A percentile compares a stretch with the other conserved stretches of the same genome.
phyloP scores from a whole-genome alignment of 2,113 vertebrate species.

The Sporophila hypoxantha region DNA sequence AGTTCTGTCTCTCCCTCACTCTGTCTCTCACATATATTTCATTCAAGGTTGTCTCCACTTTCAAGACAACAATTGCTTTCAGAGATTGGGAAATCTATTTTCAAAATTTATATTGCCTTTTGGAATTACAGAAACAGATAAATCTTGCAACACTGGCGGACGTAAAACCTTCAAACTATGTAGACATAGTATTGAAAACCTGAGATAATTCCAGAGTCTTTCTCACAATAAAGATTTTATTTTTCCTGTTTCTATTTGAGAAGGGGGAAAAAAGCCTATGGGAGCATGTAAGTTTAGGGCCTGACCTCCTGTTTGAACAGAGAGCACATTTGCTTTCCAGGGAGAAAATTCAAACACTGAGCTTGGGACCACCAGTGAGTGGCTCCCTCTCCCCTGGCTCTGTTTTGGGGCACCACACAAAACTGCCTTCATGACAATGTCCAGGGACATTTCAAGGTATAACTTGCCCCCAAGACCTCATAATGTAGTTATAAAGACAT shows the following conservation, averaged over 20 bases:
- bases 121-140: constrained; percentile 24
- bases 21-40: constrained; percentile 11
- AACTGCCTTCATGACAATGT: neutral
- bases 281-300: neutral
- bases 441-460: neutral
- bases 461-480: neutral
- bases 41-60: constrained; percentile 15
- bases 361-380: neutral
- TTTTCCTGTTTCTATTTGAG: neutral
- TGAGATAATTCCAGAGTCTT: neutral
- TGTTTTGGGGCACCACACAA: neutral
- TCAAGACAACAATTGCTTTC: constrained; percentile 28
- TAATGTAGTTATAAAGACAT: fast-evolving
- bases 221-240: neutral
- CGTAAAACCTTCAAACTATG: constrained; percentile 9
- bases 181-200: neutral
- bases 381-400: neutral
- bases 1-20: neutral
- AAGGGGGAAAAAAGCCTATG: neutral
- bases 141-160: neutral
- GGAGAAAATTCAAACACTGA: neutral
- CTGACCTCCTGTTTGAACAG: neutral
- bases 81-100: constrained; percentile 47
- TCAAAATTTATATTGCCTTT: constrained; percentile 38
- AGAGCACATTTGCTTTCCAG: neutral